Conservation (phyloP, 2,888 invertebrate species). For the Margaritifera margaritifera region DNA sequence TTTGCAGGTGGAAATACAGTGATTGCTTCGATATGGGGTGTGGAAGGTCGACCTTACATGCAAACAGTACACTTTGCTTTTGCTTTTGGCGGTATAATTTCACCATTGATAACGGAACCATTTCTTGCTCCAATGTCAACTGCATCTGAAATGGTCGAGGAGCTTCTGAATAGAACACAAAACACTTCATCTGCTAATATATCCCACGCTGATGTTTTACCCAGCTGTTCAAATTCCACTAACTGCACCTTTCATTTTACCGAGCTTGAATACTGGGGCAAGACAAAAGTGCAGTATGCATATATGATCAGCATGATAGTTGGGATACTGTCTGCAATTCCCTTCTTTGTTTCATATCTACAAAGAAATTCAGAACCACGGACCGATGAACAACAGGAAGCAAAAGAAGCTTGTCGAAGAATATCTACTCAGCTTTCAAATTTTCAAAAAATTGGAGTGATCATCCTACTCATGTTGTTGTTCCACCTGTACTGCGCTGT, state of each 20-base stretch:
- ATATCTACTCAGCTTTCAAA: no score
- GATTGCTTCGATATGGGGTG: constrained; percentile 68
- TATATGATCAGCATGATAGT: constrained; percentile 37
- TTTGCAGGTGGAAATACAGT: constrained; percentile 68
- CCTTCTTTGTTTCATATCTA: constrained; percentile 41
- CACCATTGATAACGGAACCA: constrained; percentile 73
- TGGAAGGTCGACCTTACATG: constrained; percentile 71
- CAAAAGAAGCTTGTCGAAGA: neutral
- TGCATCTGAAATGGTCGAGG: neutral
- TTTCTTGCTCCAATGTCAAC: constrained; percentile 59
- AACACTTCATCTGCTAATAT: no score
- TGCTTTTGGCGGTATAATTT: constrained; percentile 73
- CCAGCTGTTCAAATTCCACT: no score
- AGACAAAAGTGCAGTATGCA: constrained; percentile 31
- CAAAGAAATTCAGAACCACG: constrained; percentile 6
- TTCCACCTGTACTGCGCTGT: constrained; percentile 57
- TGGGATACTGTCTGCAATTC: constrained; percentile 28
- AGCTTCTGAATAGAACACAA: no score
- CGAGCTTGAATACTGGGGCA: no score
- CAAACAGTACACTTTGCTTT: constrained; percentile 74
- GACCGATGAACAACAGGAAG: neutral
- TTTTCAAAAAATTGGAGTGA: no score
- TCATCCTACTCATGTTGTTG: constrained; percentile 19
- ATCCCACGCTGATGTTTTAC: no score
- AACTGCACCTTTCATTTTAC: no score